Percentiles rank a stretch among this genome's conserved stretches.
Conservation (phyloP, 2,888 invertebrate genomes). For the Rosalia funebris region DNA sequence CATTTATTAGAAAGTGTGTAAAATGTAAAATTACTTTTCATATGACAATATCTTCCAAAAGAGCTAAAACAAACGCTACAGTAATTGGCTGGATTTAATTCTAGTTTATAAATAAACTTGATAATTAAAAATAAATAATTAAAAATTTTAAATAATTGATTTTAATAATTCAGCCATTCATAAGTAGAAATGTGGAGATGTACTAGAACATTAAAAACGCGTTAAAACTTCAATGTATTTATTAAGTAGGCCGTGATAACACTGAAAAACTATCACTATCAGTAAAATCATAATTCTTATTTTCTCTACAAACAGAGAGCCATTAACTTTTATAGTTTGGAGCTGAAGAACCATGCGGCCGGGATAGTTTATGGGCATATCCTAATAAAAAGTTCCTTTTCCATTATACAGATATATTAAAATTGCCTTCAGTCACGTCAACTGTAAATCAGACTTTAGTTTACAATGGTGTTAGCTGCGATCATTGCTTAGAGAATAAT, state of each 20-base stretch:
- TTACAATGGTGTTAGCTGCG: conserved; percentile 20
- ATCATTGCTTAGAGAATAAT: conserved; percentile 17
- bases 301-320: not conserved
- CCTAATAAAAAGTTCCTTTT: conserved; percentile 13
- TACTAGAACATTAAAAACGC: no score
- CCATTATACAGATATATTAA: conserved; percentile 9
- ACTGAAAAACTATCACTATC: not conserved
- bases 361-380: conserved; percentile 5
- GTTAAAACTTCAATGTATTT: no score
- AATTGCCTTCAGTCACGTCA: conserved; percentile 21
- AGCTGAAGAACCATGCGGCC: not conserved
- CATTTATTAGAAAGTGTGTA: no score
- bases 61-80: no score
- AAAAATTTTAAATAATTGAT: not conserved
- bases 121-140: not conserved
- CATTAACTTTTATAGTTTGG: not conserved
- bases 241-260: not conserved
- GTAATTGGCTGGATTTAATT: no score
- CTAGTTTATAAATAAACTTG: no score
- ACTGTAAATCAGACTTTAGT: conserved; percentile 24
- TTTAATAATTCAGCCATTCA: no score
- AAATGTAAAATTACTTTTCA: no score
- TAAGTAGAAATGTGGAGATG: no score
- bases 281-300: conserved; percentile 1
- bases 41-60: no score